Conservation (phyloP, 1,140 invertebrate genomes). For the Saccostrea cuccullata region DNA sequence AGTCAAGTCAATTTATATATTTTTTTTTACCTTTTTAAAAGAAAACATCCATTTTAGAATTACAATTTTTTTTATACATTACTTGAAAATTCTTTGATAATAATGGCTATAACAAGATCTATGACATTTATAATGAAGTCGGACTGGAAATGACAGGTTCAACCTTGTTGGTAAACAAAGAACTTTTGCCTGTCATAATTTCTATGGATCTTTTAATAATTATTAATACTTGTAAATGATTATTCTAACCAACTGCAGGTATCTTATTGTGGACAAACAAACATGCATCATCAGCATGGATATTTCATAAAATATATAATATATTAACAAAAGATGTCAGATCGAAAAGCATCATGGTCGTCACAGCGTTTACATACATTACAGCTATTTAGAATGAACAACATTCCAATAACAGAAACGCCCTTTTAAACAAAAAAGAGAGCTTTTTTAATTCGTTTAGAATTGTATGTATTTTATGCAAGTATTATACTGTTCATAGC, state of each 20-base stretch:
- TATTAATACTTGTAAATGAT: not conserved
- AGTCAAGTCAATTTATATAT: too few relatives aligned
- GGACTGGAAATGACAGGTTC: not conserved
- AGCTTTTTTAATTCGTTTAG: not conserved
- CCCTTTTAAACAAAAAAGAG: not conserved
- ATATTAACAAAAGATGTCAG: slow-evolving; percentile 12
- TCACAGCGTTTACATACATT: slow-evolving; percentile 15
- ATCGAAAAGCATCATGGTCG: slow-evolving; percentile 38
- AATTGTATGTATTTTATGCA: not conserved
- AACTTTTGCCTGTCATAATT: not conserved
- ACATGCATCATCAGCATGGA: not conserved
- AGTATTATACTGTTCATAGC: not conserved
- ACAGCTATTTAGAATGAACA: not conserved
- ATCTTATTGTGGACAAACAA: not conserved
- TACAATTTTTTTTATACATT: too few relatives aligned
- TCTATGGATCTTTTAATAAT: not conserved
- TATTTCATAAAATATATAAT: not conserved
- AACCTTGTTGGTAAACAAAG: slow-evolving; percentile 26
- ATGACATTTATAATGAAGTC: too few relatives aligned
- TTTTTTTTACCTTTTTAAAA: too few relatives aligned
- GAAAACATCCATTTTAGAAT: too few relatives aligned
- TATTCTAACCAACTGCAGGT: not conserved
- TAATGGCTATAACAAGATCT: not conserved
- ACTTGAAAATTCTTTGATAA: too few relatives aligned
- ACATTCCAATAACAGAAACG: not conserved